phyloP scores from a whole-genome alignment of 2,113 vertebrate genomes.

The Tricholaema leucomelas region DNA sequence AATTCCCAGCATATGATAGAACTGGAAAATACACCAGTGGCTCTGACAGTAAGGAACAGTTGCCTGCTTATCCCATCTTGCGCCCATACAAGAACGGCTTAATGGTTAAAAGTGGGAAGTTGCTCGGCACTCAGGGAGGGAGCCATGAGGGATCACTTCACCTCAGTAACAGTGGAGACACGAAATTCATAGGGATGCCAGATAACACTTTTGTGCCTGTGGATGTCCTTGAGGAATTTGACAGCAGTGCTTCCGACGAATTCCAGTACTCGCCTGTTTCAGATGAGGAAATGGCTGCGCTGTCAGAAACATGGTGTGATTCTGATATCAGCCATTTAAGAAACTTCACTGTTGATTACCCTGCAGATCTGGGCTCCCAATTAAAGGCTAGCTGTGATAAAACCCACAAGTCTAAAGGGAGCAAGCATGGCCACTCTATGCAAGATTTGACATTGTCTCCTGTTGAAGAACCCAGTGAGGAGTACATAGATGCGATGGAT shows the following conservation, averaged over 20 bases:
- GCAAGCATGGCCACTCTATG: slow-evolving; percentile 10
- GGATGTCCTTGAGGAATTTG: slow-evolving; percentile 76
- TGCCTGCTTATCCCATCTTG: slow-evolving; percentile 59
- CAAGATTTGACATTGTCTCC: slow-evolving; percentile 72
- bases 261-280: slow-evolving; percentile 82
- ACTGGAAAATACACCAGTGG: background rate
- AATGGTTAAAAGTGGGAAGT: slow-evolving; percentile 85
- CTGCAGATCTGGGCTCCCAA: background rate
- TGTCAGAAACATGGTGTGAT: slow-evolving; percentile 54
- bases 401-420: slow-evolving; percentile 51
- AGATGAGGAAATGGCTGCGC: slow-evolving; percentile 79
- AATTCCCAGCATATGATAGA: background rate
- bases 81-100: slow-evolving; percentile 85
- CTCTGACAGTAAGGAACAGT: slow-evolving; percentile 32
- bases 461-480: slow-evolving; percentile 76
- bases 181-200: slow-evolving; percentile 9
- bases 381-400: slow-evolving; percentile 63
- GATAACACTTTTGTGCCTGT: slow-evolving; percentile 50
- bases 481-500: slow-evolving; percentile 84
- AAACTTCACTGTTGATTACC: slow-evolving; percentile 26
- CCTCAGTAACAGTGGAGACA: slow-evolving; percentile 60
- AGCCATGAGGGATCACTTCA: slow-evolving; percentile 55
- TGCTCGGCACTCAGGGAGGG: slow-evolving; percentile 70
- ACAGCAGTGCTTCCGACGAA: slow-evolving; percentile 87
- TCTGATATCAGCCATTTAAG: slow-evolving; percentile 27